Base-by-base conservation (phyloP, 2,888 invertebrate species). In the Halocaridina rubra region DNA sequence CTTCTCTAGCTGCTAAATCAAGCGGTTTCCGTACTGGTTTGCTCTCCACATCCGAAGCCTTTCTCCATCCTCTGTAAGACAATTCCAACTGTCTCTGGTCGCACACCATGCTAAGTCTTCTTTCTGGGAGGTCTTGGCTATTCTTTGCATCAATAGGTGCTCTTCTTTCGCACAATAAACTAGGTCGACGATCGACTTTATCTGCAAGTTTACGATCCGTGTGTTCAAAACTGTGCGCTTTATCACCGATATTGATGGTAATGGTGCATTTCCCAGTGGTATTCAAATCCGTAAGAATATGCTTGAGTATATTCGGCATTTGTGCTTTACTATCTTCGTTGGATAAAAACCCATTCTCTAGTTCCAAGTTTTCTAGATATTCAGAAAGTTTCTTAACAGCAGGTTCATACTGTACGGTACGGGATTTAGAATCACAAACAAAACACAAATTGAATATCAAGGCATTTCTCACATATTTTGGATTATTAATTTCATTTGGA, bases 401-500 rank as follows among this genome's bases (percentile, higher is more conserved):
- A 0, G 97, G 95, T 90, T 98, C 98, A 91, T 98, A 98, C 90
- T 97, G 97, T 1, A 96, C 95, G 0, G 97, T 97, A 82, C 96
- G 93, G 0, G 97, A 95, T 92, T 95, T 94, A 77, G 96, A 95
- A 90, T 97, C 96, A 90, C 97, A 98, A 0, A 98, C 97, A 90
- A 98, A 97, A 91, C 98, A 98, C 33, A 97, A 91, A 92, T 98
- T 98, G 92, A 98, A 98, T 87, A 97, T 95, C 90, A 97, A 96
- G n/a, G 96, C 96, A 91, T 98, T 98, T 79, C 98, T 93, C 16
- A 95, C 95, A 91, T 98, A 98, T 90, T 96, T 95, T 75, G 95
- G 94, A 91, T 95, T 94, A 89, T 96, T 95, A 84, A 98, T 97
- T 88, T 95, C 93, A 59, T 98, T 96, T 0, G 98, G 98, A 89